Percentiles rank a stretch among this genome's conserved stretches.
phyloP scores from a whole-genome alignment of 2,888 invertebrate species.

The Andrena trimmerana region DNA sequence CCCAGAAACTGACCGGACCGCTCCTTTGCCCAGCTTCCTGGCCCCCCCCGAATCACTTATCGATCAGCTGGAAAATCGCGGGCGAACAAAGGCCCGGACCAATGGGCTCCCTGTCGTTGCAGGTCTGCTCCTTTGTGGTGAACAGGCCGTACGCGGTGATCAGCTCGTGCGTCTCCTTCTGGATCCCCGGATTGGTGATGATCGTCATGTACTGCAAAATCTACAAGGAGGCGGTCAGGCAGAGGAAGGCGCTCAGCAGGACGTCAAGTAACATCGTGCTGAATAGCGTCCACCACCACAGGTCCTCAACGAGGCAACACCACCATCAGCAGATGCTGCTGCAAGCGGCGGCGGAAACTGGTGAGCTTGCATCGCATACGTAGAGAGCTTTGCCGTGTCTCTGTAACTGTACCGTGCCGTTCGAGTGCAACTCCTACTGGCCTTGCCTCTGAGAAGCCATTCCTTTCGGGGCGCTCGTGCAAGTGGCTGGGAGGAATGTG shows the following conservation, averaged over 20 bases:
- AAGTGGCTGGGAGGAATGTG: too few species aligned
- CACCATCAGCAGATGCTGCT: constrained; percentile 86
- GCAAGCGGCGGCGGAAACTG: constrained; percentile 82
- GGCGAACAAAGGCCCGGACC: neutral
- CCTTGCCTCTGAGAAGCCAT: neutral
- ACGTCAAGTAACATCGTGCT: constrained; percentile 95
- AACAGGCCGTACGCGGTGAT: constrained; percentile 95
- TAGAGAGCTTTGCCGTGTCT: constrained; percentile 53
- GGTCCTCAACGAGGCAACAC: constrained; percentile 90
- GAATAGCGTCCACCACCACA: constrained; percentile 93
- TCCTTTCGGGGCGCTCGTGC: neutral
- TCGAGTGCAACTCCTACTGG: neutral
- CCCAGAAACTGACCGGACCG: neutral
- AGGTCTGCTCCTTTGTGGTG: constrained; percentile 92
- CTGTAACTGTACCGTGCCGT: neutral
- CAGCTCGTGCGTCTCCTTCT: constrained; percentile 95
- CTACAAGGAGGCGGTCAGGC: constrained; percentile 92
- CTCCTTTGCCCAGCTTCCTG: neutral
- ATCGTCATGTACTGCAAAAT: constrained; percentile 96
- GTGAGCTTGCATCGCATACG: constrained; percentile 79
- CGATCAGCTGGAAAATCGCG: constrained; percentile 23
- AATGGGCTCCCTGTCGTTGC: constrained; percentile 19
- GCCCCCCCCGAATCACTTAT: neutral
- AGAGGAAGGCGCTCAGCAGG: constrained; percentile 92
- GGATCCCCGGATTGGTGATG: constrained; percentile 97